phyloP scores from a whole-genome alignment of 1,140 invertebrate species.

The Leucophenga varia region DNA sequence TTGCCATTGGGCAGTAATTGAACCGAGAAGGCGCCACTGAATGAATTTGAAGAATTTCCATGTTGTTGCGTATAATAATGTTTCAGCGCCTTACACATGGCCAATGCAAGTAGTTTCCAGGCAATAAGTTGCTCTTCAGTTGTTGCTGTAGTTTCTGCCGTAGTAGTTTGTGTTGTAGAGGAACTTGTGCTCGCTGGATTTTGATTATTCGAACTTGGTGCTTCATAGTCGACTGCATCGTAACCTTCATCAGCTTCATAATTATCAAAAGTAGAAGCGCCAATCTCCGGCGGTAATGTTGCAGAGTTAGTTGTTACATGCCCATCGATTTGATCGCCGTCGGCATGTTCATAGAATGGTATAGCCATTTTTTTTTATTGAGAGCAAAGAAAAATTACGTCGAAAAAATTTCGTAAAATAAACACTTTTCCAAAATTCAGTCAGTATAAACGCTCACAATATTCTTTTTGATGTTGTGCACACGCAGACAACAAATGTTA shows the following conservation, averaged over 20 bases:
- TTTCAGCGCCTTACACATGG: slow-evolving; percentile 50
- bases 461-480: slow-evolving; percentile 12
- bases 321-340: slow-evolving; percentile 43
- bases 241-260: no score
- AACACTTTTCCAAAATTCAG: no score
- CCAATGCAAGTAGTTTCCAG: slow-evolving; percentile 46
- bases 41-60: no score
- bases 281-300: slow-evolving; percentile 2
- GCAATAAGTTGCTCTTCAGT: slow-evolving; percentile 39
- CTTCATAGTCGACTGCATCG: slow-evolving; percentile 40
- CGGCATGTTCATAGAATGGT: slow-evolving; percentile 43
- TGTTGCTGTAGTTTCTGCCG: slow-evolving; percentile 18
- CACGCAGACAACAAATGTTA: slow-evolving; percentile 24
- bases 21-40: no score
- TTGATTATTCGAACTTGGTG: no score
- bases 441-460: no score
- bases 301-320: slow-evolving; percentile 8
- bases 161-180: slow-evolving; percentile 4
- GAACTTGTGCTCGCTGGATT: slow-evolving; percentile 28
- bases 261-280: no score
- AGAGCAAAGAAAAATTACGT: no score
- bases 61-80: slow-evolving; percentile 45
- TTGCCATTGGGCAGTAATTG: slow-evolving; percentile 15
- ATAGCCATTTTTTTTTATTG: slow-evolving; percentile 32
- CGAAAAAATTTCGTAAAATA: no score